A percentile compares a stretch with the other conserved stretches of the same genome.
phyloP scores from a whole-genome alignment of 2,113 vertebrate genomes.

The Ovis aries region DNA sequence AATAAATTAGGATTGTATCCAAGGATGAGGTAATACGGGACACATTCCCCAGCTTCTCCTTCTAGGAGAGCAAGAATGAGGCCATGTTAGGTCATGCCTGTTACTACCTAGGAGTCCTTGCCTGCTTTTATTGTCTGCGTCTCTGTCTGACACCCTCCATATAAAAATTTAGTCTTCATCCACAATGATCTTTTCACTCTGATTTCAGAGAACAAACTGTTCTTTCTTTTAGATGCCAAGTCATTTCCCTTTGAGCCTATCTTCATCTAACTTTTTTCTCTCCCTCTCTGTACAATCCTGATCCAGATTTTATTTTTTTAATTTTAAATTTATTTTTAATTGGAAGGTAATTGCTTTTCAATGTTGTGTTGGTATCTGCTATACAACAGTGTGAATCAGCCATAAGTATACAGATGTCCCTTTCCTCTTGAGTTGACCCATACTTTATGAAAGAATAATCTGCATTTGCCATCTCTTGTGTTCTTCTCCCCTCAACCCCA shows the following conservation, averaged over 20 bases:
- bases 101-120: background rate
- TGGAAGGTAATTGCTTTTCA: background rate
- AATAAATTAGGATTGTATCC: background rate
- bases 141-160: background rate
- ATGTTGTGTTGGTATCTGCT: background rate
- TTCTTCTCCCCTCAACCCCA: background rate
- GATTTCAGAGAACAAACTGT: background rate
- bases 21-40: background rate
- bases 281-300: background rate
- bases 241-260: background rate
- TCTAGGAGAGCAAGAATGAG: background rate
- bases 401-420: background rate
- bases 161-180: background rate
- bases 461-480: background rate
- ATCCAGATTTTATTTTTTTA: background rate
- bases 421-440: background rate
- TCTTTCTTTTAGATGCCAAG: background rate
- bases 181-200: background rate
- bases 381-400: background rate
- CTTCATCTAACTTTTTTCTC: background rate
- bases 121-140: background rate
- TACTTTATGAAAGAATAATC: background rate
- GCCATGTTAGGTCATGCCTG: background rate
- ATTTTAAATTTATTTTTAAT: background rate
- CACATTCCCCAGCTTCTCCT: background rate